Evolutionary conservation across 2,113 vertebrate species (phyloP).

Genomic region (Tautogolabrus adspersus): DNA sequence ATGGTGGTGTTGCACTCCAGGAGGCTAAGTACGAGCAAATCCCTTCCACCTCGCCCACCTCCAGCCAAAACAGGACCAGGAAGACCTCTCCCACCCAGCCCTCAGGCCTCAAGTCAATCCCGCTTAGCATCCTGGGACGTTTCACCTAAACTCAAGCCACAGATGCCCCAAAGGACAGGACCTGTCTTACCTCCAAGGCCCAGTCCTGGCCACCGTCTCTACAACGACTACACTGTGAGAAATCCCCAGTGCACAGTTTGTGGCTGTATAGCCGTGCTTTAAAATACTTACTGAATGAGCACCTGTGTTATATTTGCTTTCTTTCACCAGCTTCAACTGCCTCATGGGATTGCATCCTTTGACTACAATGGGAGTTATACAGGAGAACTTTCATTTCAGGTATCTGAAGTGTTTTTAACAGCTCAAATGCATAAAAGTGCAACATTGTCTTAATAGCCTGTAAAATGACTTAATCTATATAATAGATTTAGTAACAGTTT

Average conservation of each 20-base stretch:
- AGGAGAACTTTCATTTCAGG: constrained; percentile 89
- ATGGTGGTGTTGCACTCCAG: constrained; percentile 24
- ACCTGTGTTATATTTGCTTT: constrained; percentile 1
- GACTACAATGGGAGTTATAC: constrained; percentile 82
- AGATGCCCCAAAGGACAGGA: constrained; percentile 82
- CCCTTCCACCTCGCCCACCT: constrained; percentile 84
- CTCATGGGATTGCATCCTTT: constrained; percentile 86
- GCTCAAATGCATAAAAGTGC: neutral
- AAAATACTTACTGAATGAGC: neutral
- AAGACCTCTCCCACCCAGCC: constrained; percentile 89
- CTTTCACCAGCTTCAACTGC: constrained; percentile 85
- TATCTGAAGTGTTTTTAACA: constrained; percentile 56
- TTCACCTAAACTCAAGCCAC: constrained; percentile 68
- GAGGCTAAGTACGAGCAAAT: constrained; percentile 85
- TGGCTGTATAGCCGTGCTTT: neutral
- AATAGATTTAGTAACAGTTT: neutral
- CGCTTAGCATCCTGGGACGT: constrained; percentile 41
- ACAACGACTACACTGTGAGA: constrained; percentile 93
- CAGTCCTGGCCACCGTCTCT: constrained; percentile 92
- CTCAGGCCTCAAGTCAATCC: constrained; percentile 61
- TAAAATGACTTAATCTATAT: neutral
- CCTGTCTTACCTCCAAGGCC: constrained; percentile 93
- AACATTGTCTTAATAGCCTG: neutral
- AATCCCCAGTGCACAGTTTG: neutral
- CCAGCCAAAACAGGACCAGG: constrained; percentile 86